These are phyloP conservation scores for Drosophila barbarae DNA, from an alignment of 2,888 invertebrate genomes.

Conservation along the genomic window DNA sequence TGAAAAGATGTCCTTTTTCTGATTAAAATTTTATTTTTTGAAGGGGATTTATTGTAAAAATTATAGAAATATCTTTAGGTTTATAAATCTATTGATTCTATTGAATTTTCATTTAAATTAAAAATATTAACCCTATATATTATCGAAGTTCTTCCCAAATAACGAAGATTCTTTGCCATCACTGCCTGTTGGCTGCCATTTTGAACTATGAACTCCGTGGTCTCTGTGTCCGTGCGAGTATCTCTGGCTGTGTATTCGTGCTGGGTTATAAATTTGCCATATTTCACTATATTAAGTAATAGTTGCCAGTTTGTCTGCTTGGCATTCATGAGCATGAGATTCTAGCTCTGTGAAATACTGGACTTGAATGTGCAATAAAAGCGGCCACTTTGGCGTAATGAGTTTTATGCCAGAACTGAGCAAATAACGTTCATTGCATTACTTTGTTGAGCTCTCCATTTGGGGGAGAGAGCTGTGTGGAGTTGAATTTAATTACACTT, in stretches of 20 bases:
- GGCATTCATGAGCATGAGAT: slow-evolving; percentile 29
- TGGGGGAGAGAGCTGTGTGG: not conserved
- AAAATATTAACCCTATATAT: no score
- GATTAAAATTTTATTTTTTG: not conserved
- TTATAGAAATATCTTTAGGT: no score
- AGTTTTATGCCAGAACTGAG: slow-evolving; percentile 32
- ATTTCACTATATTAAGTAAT: slow-evolving; percentile 55
- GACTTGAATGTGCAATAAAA: slow-evolving; percentile 35
- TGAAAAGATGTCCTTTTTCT: not conserved
- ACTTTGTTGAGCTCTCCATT: slow-evolving; percentile 20
- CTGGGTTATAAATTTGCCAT: slow-evolving; percentile 51
- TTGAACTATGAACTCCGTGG: slow-evolving; percentile 34
- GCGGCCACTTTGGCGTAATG: slow-evolving; percentile 48
- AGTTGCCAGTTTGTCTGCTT: slow-evolving; percentile 37
- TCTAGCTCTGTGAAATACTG: slow-evolving; percentile 16
- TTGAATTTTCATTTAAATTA: no score
- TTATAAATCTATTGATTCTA: no score
- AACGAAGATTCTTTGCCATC: not conserved
- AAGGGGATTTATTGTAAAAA: no score
- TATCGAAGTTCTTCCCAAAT: no score
- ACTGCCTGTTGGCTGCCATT: slow-evolving; percentile 19
- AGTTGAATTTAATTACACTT: slow-evolving; percentile 38
- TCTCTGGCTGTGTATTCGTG: not conserved
- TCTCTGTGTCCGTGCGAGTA: slow-evolving; percentile 1
- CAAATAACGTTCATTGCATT: slow-evolving; percentile 36